Base-by-base conservation (phyloP, 2,113 vertebrate species). In the Oxygymnocypris stewartii region DNA sequence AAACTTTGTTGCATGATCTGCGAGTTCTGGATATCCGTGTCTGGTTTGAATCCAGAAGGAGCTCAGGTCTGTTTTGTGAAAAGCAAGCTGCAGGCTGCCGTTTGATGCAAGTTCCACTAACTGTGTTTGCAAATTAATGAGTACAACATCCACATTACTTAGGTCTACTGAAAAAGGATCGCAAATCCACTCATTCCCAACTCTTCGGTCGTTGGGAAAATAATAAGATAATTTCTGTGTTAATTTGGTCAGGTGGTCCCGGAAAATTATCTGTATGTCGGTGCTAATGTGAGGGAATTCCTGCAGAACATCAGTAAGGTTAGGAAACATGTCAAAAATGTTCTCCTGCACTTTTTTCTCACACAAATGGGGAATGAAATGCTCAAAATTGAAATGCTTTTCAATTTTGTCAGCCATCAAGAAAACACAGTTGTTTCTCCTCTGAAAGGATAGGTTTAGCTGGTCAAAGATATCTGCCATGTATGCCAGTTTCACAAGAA, bases 181-280 rank as follows among this genome's bases (percentile, higher is more conserved):
- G 2, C 6, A 28, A 54, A 79, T 79, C 76, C 44, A 54, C n/a
- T 18, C n/a, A 79, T 54, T 79, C 28, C 47, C 76, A 47, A 49
- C 40, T 54, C 42, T 44, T 5, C n/a, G 47, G 51, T 78, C 76
- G 1, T 51, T 54, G 25, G 76, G 76, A 31, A 79, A 79, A 13
- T 57, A 57, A 28, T 57, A 28, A 0, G 78, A n/a, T 78, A 59
- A 54, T 49, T 77, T 77, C 42, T 77, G 40, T 49, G 9, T 77
- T 77, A 77, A 77, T 44, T 42, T 77, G 75, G 75, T 77, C 75
- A 77, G 75, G 42, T 47, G 75, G 40, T 77, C 75, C 42, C 3
- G 23, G 75, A 77, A 23, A 49, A 77, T 77, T 77, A 10, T 44
- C 40, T 28, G 44, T 78, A 51, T 49, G 76, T 78, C 44, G 12